A percentile compares a stretch with the other conserved stretches of the same genome.
phyloP scores from a whole-genome alignment of 1,140 invertebrate species.

The Pseudomyrmex dendroicus region DNA sequence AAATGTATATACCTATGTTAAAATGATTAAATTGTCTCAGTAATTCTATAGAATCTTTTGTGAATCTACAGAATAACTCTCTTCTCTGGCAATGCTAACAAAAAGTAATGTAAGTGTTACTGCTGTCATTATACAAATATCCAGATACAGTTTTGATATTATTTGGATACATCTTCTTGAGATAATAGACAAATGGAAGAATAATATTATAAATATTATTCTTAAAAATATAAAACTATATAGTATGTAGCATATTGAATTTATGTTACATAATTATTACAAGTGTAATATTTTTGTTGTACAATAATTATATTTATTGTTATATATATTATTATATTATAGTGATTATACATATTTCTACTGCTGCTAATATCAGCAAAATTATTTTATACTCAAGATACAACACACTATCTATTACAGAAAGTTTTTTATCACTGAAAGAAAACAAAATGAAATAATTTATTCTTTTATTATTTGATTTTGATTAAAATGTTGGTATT shows the following conservation, averaged over 20 bases:
- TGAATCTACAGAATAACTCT: too few relatives aligned
- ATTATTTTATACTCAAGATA: neutral
- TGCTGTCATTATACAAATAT: slow-evolving; percentile 34
- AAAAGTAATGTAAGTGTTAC: slow-evolving; percentile 5
- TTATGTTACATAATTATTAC: slow-evolving; percentile 8
- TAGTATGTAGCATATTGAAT: slow-evolving; percentile 5
- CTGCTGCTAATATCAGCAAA: slow-evolving; percentile 12
- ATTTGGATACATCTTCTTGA: neutral
- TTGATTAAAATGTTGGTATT: neutral
- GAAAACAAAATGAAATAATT: slow-evolving; percentile 6
- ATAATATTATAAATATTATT: too few relatives aligned
- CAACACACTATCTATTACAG: neutral
- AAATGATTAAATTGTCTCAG: slow-evolving; percentile 34
- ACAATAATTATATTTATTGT: slow-evolving; percentile 34
- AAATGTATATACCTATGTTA: slow-evolving; percentile 26
- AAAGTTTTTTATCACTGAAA: neutral
- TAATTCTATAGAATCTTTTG: slow-evolving; percentile 21
- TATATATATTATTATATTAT: slow-evolving; percentile 31
- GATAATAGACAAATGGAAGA: too few relatives aligned
- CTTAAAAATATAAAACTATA: too few relatives aligned
- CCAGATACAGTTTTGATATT: slow-evolving; percentile 4
- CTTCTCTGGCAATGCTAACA: neutral
- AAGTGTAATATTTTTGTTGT: neutral
- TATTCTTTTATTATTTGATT: slow-evolving; percentile 1
- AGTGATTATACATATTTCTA: slow-evolving; percentile 21